Evolutionary conservation across 2,113 vertebrate species (phyloP).

Genomic region (Herpailurus yagouaroundi): DNA sequence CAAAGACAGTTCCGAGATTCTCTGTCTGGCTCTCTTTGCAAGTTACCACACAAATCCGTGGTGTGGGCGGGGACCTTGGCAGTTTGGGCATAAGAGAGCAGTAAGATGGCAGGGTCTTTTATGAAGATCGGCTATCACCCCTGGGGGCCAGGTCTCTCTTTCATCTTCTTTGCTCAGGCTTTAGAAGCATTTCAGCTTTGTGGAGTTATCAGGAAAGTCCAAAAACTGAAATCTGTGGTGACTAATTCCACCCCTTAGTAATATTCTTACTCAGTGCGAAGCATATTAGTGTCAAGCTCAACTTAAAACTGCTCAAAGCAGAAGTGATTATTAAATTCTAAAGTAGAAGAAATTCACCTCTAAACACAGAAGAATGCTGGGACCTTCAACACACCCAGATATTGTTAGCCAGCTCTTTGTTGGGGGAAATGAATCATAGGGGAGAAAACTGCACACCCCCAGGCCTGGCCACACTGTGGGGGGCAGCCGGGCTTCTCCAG

Average conservation of each 20-base stretch:
- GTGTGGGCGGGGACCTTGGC: neutral
- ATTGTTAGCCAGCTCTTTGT: neutral
- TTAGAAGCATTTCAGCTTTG: neutral
- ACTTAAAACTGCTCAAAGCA: neutral
- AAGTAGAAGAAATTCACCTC: slow-evolving; percentile 41
- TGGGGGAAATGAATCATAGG: slow-evolving; percentile 46
- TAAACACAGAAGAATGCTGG: neutral
- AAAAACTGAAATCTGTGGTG: neutral
- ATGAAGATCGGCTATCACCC: neutral
- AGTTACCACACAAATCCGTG: no score
- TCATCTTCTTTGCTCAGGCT: neutral
- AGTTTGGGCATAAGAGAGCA: neutral
- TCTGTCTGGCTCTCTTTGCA: neutral
- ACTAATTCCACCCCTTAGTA: slow-evolving; percentile 44
- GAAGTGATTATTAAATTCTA: neutral
- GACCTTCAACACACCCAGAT: neutral
- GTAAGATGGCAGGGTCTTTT: neutral
- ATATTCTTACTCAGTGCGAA: slow-evolving; percentile 46
- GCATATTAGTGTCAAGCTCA: neutral
- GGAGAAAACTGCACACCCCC: neutral
- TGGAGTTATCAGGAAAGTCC: slow-evolving; percentile 44
- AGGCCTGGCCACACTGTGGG: neutral
- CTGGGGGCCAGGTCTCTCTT: neutral
- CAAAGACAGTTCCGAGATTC: neutral
- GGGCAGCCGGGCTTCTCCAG: neutral